Evolutionary conservation across 1,140 invertebrate genomes (phyloP), one percentile per base, ranked within the genome.

Genomic region (Maniola jurtina): DNA sequence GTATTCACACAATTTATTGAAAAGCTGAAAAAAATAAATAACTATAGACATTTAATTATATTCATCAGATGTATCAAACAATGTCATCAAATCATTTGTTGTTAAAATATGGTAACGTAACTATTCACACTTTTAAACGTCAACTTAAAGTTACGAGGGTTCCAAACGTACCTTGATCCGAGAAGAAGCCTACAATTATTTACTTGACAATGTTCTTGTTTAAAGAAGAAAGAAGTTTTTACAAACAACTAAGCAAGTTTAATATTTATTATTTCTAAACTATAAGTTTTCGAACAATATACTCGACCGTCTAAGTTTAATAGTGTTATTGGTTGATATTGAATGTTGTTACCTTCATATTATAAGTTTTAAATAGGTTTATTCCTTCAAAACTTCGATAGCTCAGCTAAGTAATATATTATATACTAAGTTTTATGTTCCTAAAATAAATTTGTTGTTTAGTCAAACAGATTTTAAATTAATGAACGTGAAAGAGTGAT

Each of bases 271-370:
- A 45, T 45, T 45, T 45, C 42, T 45, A 45, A 45, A 2, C 2
- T 38, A 38, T 38, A 38, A 45, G 42, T 45, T 45, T n/a, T 45
- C 11, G 42, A 45, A 45, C 42, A 45, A 45, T 45, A 13, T 45
- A 45, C 5, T 45, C 42, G 42, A 45, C 42, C 42, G 42, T n/a
- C 42, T 13, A 45, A 45, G 42, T 45, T 45, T 45, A 45, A 45
- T 45, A 42, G 40, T 8, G 40, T 42, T 42, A 42, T 42, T 42
- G 40, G 40, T 9, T 42, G n/a, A 42, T 42, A 9, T 42, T 42
- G 6, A 42, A 42, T 42, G 40, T 11, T 42, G 40, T 11, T 42
- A 42, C 40, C 11, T 42, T 9, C 40, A 11, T 42, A 42, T 42
- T 42, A 45, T 45, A 45, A 45, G 5, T n/a, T 45, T n/a, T 45